These are phyloP conservation scores for Shargacucullia verbasci DNA, from an alignment of 2,888 invertebrate species.

Conservation along the genomic window DNA sequence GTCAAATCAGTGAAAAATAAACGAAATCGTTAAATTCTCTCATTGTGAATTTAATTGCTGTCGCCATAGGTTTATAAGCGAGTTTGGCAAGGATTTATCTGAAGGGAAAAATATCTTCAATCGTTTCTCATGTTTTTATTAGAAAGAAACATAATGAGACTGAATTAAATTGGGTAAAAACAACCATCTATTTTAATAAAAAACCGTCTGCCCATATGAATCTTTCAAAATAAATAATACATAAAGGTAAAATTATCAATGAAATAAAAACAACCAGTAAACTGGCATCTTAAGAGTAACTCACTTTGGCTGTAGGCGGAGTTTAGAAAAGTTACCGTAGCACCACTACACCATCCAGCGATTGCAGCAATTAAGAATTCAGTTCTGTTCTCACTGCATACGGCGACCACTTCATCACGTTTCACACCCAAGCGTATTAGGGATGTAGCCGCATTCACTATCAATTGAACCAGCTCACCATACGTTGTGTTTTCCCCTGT, in stretches of 20 bases:
- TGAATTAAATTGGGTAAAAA: too few relatives aligned
- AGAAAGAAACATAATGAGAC: too few relatives aligned
- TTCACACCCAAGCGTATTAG: slow-evolving; percentile 64
- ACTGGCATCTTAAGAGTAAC: slow-evolving; percentile 12
- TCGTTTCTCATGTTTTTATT: too few relatives aligned
- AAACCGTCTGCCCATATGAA: too few relatives aligned
- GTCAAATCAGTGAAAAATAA: too few relatives aligned
- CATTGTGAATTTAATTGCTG: too few relatives aligned
- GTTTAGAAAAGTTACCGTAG: slow-evolving; percentile 66
- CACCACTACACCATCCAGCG: slow-evolving; percentile 60
- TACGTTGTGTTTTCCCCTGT: slow-evolving; percentile 67
- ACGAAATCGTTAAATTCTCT: too few relatives aligned
- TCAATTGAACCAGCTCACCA: slow-evolving; percentile 63
- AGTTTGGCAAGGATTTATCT: too few relatives aligned
- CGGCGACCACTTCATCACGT: slow-evolving; percentile 68
- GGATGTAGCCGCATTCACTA: slow-evolving; percentile 65
- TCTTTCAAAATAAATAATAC: too few relatives aligned
- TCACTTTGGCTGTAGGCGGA: slow-evolving; percentile 70
- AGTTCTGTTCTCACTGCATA: slow-evolving; percentile 74
- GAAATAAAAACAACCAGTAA: neutral
- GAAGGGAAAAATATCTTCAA: too few relatives aligned
- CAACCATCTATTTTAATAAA: too few relatives aligned
- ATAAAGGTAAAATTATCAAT: neutral
- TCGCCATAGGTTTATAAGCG: too few relatives aligned
- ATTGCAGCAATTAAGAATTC: slow-evolving; percentile 66